A percentile compares a stretch with the other conserved stretches of the same genome.
phyloP scores from a whole-genome alignment of 2,888 invertebrate genomes.

The Sabellastarte sp. region DNA sequence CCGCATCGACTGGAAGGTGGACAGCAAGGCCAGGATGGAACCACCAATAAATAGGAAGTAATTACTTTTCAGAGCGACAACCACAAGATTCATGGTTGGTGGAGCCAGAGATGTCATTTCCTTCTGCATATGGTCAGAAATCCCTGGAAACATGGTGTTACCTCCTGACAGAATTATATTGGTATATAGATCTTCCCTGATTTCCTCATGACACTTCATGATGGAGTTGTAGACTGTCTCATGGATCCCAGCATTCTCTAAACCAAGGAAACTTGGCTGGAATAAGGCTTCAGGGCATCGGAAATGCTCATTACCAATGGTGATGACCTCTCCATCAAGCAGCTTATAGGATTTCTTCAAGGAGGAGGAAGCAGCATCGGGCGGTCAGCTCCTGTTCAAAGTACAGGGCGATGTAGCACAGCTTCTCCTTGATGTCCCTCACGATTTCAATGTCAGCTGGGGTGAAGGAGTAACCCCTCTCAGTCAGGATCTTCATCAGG shows the following conservation, averaged over 20 bases:
- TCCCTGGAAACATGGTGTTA: slow-evolving; percentile 96
- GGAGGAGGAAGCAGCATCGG: slow-evolving; percentile 83
- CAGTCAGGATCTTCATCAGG: slow-evolving; percentile 65
- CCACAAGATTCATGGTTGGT: slow-evolving; percentile 70
- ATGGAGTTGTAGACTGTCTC: slow-evolving; percentile 50
- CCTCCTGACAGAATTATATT: slow-evolving; percentile 82
- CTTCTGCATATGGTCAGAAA: slow-evolving; percentile 96
- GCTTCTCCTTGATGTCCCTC: slow-evolving; percentile 89
- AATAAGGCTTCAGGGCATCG: slow-evolving; percentile 52
- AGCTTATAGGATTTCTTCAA: slow-evolving; percentile 80
- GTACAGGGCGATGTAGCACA: slow-evolving; percentile 90
- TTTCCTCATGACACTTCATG: slow-evolving; percentile 57
- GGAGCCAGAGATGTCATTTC: slow-evolving; percentile 85
- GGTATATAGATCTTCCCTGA: slow-evolving; percentile 61
- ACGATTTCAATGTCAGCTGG: slow-evolving; percentile 94
- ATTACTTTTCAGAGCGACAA: slow-evolving; percentile 93
- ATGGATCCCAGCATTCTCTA: slow-evolving; percentile 44
- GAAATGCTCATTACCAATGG: slow-evolving; percentile 53
- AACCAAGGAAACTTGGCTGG: slow-evolving; percentile 46
- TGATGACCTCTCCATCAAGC: slow-evolving; percentile 50
- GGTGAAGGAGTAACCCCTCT: slow-evolving; percentile 54
- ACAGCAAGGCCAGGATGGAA: slow-evolving; percentile 88
- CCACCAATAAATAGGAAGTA: slow-evolving; percentile 99
- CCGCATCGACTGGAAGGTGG: slow-evolving; percentile 92
- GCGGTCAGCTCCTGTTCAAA: slow-evolving; percentile 95